A percentile compares a stretch with the other conserved stretches of the same genome.
Evolutionary conservation across 2,113 vertebrate genomes (phyloP).

Genomic region (Hydropotes inermis): DNA sequence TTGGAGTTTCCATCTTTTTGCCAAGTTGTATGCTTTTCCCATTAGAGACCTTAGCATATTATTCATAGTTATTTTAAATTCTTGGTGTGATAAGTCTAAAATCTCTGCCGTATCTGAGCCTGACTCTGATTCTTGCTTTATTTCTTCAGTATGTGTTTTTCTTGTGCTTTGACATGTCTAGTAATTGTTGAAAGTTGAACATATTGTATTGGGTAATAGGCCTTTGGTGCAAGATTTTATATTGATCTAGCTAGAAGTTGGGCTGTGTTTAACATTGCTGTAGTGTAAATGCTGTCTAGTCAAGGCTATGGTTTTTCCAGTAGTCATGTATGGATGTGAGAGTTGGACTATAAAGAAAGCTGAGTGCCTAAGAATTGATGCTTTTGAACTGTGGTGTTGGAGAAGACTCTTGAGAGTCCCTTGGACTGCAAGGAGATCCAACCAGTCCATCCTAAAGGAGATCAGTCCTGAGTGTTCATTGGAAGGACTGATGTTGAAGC

Average conservation of each 20-base stretch:
- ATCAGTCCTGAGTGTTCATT: fast-evolving
- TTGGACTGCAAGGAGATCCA: neutral
- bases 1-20: neutral
- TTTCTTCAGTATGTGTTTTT: neutral
- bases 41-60: neutral
- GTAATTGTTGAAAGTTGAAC: neutral
- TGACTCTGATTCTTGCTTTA: neutral
- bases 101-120: neutral
- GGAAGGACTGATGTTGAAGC: neutral
- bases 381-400: neutral
- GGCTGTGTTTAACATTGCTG: neutral
- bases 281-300: neutral
- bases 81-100: neutral
- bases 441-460: neutral
- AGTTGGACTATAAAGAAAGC: neutral
- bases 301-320: neutral
- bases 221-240: neutral
- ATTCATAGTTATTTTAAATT: neutral
- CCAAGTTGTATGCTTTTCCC: neutral
- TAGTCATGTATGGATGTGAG: neutral
- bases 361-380: fast-evolving
- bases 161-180: neutral
- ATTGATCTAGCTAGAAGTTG: neutral
- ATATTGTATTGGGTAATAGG: neutral
- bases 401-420: neutral